Evolutionary conservation across 2,797 vertebrate species (phyloP).

Genomic region (Neosilurus mollespiculum): DNA sequence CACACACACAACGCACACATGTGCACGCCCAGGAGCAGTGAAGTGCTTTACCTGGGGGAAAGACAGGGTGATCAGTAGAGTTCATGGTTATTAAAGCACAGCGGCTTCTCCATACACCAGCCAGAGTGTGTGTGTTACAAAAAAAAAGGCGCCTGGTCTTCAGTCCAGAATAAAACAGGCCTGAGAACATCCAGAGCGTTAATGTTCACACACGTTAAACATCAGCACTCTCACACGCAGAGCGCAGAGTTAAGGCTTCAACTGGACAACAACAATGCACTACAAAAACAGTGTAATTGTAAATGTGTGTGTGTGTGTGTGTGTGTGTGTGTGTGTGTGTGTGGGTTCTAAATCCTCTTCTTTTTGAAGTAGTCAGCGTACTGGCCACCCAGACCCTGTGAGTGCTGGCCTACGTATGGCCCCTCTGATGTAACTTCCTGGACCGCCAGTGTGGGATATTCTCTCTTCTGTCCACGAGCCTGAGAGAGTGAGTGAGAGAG

Average conservation of each 20-base stretch:
- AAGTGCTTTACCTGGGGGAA: slow-evolving; percentile 47
- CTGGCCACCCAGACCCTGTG: slow-evolving; percentile 79
- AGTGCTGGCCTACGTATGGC: slow-evolving; percentile 79
- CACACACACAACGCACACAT: slow-evolving; percentile 20
- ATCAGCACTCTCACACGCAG: slow-evolving; percentile 36
- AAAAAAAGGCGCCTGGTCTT: slow-evolving; percentile 35
- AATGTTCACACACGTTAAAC: slow-evolving; percentile 4
- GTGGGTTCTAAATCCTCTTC: slow-evolving; percentile 82
- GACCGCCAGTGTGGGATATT: slow-evolving; percentile 82
- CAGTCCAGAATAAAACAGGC: slow-evolving; percentile 30
- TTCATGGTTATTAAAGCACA: slow-evolving; percentile 55
- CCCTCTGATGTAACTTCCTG: slow-evolving; percentile 79
- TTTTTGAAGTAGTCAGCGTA: slow-evolving; percentile 91
- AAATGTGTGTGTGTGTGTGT: slow-evolving; percentile 49
- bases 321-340: slow-evolving; percentile 13
- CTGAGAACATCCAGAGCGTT: slow-evolving; percentile 39
- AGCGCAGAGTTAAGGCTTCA: slow-evolving; percentile 76
- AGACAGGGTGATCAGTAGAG: slow-evolving; percentile 50
- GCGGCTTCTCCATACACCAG: slow-evolving; percentile 29
- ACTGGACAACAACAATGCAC: slow-evolving; percentile 72
- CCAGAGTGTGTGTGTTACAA: slow-evolving; percentile 24
- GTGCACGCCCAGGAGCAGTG: slow-evolving; percentile 46
- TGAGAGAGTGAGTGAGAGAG: slow-evolving; percentile 47
- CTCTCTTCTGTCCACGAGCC: slow-evolving; percentile 85
- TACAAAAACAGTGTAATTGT: slow-evolving; percentile 22